These are phyloP conservation scores for Castor canadensis DNA, from an alignment of 2,113 vertebrate genomes.

Conservation along the genomic window DNA sequence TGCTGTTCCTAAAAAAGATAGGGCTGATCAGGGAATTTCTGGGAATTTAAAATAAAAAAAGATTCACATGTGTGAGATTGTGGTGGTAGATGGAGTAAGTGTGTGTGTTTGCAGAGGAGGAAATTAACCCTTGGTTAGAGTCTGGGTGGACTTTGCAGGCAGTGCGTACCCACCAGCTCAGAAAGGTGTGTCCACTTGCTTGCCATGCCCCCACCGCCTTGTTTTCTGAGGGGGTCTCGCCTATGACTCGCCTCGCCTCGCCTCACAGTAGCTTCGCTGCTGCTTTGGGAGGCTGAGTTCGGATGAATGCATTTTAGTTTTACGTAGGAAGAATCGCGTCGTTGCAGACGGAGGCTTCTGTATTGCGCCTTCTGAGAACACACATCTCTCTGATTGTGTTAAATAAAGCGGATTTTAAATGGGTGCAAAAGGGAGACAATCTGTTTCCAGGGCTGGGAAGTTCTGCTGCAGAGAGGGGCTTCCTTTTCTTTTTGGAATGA, in stretches of 20 bases:
- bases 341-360: constrained; percentile 44
- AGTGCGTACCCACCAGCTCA: neutral
- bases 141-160: constrained; percentile 55
- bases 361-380: constrained; percentile 17
- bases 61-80: constrained; percentile 39
- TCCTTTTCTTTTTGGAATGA: constrained; percentile 73
- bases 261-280: neutral
- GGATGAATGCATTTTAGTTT: constrained; percentile 66
- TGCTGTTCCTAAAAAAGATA: constrained; percentile 58
- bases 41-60: constrained; percentile 65
- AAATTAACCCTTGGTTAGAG: constrained; percentile 64
- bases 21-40: constrained; percentile 47
- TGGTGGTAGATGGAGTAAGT: neutral
- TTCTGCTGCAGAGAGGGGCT: constrained; percentile 78
- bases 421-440: constrained; percentile 68
- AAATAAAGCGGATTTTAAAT: constrained; percentile 74
- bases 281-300: constrained; percentile 63
- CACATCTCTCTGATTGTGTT: constrained; percentile 70
- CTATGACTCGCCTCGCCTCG: neutral
- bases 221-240: neutral
- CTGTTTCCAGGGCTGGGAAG: constrained; percentile 74
- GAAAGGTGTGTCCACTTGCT: constrained; percentile 61
- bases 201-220: neutral
- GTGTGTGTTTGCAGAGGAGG: neutral
- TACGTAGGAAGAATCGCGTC: constrained; percentile 52